Conservation (phyloP, 2,888 invertebrate species). For the Ditylenchus weischeri region DNA sequence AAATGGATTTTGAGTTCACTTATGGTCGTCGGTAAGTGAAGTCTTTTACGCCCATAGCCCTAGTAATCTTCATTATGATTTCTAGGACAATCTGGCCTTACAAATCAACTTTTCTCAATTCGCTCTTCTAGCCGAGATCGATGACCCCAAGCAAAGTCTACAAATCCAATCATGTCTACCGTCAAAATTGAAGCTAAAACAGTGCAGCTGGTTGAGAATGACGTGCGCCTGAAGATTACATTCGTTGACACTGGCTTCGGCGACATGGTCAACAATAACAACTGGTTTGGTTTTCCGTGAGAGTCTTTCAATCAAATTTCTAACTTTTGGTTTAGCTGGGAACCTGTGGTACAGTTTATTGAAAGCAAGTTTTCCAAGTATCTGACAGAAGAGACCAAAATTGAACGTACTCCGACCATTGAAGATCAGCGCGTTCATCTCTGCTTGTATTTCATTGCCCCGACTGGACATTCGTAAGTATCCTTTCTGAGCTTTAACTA, state of each 20-base stretch:
- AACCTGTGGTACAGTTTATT: slow-evolving; percentile 92
- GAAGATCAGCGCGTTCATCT: slow-evolving; percentile 93
- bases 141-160: slow-evolving; percentile 63
- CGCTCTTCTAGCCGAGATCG: slow-evolving; percentile 94
- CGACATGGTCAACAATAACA: slow-evolving; percentile 96
- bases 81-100: slow-evolving; percentile 87
- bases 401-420: slow-evolving; percentile 77
- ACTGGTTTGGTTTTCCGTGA: slow-evolving; percentile 70
- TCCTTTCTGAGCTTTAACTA: too few relatives aligned
- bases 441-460: slow-evolving; percentile 96
- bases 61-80: background rate
- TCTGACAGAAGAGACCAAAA: slow-evolving; percentile 91
- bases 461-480: slow-evolving; percentile 78
- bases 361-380: slow-evolving; percentile 94
- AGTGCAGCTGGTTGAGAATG: slow-evolving; percentile 90
- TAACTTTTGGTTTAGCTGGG: slow-evolving; percentile 73
- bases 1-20: slow-evolving; percentile 91
- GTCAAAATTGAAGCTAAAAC: slow-evolving; percentile 80
- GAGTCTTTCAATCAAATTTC: background rate
- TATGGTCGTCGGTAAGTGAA: slow-evolving; percentile 79
- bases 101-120: slow-evolving; percentile 96
- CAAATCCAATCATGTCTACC: slow-evolving; percentile 21
- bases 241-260: slow-evolving; percentile 94
- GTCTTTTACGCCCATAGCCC: slow-evolving; percentile 2
- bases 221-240: slow-evolving; percentile 89